Evolutionary conservation across 2,888 invertebrate species (phyloP).

Genomic region (Acanthosepion esculentum): DNA sequence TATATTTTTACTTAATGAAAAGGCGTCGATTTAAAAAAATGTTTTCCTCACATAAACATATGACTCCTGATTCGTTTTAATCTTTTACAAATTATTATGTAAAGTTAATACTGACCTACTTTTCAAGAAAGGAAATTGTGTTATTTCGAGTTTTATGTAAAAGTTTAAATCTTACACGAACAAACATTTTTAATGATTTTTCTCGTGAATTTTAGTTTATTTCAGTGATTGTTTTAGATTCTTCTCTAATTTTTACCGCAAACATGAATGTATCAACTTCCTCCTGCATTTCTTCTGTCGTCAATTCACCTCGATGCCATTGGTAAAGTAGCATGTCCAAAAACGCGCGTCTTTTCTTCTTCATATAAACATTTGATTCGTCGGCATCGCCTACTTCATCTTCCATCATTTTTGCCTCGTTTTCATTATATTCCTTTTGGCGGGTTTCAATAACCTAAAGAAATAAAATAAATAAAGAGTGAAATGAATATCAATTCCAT

Average conservation of each 20-base stretch:
- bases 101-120: too few species aligned
- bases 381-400: background rate
- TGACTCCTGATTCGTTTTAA: too few species aligned
- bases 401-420: background rate
- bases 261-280: conserved; percentile 79
- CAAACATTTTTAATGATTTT: background rate
- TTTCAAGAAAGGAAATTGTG: too few species aligned
- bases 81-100: too few species aligned
- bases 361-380: conserved; percentile 75
- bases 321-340: conserved; percentile 91
- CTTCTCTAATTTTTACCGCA: conserved; percentile 71
- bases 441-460: background rate
- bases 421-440: background rate
- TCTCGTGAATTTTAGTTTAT: background rate
- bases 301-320: conserved; percentile 79
- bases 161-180: too few species aligned
- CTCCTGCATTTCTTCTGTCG: conserved; percentile 75
- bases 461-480: background rate
- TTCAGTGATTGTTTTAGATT: conserved; percentile 25
- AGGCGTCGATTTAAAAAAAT: too few species aligned
- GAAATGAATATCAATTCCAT: background rate
- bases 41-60: too few species aligned
- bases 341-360: conserved; percentile 83
- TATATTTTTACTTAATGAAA: too few species aligned
- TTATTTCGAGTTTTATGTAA: too few species aligned